Evolutionary conservation across 35 echinoderm and acorn worm genomes (phyloP).

Genomic region (Holothuria glaberrima): DNA sequence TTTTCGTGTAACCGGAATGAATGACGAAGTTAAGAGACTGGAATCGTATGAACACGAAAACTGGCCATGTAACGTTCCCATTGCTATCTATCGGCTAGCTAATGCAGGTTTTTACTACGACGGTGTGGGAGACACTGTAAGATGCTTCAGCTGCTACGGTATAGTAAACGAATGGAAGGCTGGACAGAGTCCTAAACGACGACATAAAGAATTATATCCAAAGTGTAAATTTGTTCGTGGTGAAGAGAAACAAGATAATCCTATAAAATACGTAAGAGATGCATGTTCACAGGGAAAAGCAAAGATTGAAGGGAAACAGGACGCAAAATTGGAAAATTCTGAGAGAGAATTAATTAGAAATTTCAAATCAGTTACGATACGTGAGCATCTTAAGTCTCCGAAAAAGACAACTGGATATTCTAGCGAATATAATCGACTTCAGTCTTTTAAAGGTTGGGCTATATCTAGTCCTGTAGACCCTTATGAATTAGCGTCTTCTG

Average conservation of each 20-base stretch:
- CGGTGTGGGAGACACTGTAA: constrained; percentile 15
- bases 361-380: background rate
- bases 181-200: constrained; percentile 17
- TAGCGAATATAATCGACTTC: constrained; percentile 60
- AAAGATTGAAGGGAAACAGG: background rate
- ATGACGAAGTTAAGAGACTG: constrained; percentile 2
- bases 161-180: background rate
- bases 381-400: background rate
- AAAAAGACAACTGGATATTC: background rate
- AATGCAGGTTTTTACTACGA: constrained; percentile 52
- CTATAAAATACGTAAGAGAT: background rate
- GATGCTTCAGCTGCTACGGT: constrained; percentile 37
- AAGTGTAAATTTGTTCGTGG: constrained; percentile 46
- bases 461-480: constrained; percentile 65
- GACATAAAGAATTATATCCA: constrained; percentile 39
- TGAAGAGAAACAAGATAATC: background rate
- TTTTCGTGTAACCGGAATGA: background rate
- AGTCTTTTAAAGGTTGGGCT: constrained; percentile 83
- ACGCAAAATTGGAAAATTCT: background rate
- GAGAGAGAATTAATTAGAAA: background rate
- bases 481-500: constrained; percentile 70
- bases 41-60: background rate
- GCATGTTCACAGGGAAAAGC: too few relatives aligned
- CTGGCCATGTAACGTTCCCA: background rate
- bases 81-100: background rate